These are phyloP conservation scores for Chrysomallon squamiferum DNA, from an alignment of 1,140 invertebrate genomes.

Conservation along the genomic window DNA sequence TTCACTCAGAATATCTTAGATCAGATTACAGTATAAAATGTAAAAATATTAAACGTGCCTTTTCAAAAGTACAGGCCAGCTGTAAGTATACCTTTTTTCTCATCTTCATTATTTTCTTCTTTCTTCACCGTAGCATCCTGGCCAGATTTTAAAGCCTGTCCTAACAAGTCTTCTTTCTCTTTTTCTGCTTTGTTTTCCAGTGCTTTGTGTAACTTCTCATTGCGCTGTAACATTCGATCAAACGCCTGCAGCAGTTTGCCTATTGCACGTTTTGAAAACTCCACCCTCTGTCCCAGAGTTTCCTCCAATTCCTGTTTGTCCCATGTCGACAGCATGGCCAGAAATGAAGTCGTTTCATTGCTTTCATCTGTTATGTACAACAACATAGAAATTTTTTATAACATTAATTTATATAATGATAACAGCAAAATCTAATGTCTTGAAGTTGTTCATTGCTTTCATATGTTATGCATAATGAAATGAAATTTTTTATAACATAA, in stretches of 20 bases:
- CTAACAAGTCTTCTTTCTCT: slow-evolving; percentile 16
- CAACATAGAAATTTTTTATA: too few relatives aligned
- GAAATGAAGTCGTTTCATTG: slow-evolving; percentile 94
- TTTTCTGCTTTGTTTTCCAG: slow-evolving; percentile 72
- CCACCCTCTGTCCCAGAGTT: slow-evolving; percentile 89
- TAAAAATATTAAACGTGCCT: too few relatives aligned
- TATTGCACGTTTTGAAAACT: slow-evolving; percentile 78
- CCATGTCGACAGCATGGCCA: slow-evolving; percentile 96
- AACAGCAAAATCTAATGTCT: too few relatives aligned
- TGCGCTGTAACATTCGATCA: slow-evolving; percentile 72
- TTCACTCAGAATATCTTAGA: too few relatives aligned
- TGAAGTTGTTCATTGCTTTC: too few relatives aligned
- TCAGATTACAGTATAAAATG: too few relatives aligned
- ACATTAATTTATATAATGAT: too few relatives aligned
- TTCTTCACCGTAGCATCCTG: slow-evolving; percentile 10
- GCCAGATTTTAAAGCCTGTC: neutral
- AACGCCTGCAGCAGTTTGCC: slow-evolving; percentile 96
- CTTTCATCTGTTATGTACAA: slow-evolving; percentile 84
- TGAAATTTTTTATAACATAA: too few relatives aligned
- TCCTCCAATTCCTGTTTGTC: slow-evolving; percentile 97
- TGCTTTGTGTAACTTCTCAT: slow-evolving; percentile 68
- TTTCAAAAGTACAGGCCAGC: too few relatives aligned
- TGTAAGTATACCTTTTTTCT: slow-evolving; percentile 21
- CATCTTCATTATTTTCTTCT: slow-evolving; percentile 22
- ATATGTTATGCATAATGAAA: too few relatives aligned